These are phyloP conservation scores for Centropus bengalensis DNA, from an alignment of 2,113 vertebrate species.

Conservation along the genomic window DNA sequence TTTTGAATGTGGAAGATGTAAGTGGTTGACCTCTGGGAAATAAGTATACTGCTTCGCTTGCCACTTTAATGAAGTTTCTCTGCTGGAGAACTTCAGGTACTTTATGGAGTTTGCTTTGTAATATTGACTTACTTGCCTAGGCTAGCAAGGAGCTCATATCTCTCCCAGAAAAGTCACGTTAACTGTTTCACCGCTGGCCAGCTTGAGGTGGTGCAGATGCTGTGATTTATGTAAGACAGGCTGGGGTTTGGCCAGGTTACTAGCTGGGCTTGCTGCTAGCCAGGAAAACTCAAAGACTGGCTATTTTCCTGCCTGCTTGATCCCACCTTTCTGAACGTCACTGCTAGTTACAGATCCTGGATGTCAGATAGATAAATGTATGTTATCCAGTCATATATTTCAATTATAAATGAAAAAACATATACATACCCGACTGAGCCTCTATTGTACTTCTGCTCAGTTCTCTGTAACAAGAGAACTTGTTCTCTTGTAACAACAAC, in stretches of 20 bases:
- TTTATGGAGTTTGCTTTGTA: conserved; percentile 42
- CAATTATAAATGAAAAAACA: neutral
- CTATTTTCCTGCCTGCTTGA: neutral
- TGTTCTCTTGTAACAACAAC: too few species aligned
- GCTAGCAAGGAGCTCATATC: neutral
- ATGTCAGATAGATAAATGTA: neutral
- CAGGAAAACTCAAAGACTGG: neutral
- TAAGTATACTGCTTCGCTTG: neutral
- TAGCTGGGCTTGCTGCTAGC: neutral
- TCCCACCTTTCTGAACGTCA: neutral
- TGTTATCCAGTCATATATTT: neutral
- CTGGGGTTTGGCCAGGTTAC: neutral
- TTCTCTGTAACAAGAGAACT: conserved; percentile 15
- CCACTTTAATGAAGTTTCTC: conserved; percentile 43
- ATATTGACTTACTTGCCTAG: conserved; percentile 15
- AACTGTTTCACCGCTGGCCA: neutral
- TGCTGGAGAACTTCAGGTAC: neutral
- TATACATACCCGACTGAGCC: neutral
- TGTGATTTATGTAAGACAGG: neutral
- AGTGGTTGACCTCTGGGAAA: conserved; percentile 39
- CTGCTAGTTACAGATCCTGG: neutral
- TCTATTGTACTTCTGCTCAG: conserved; percentile 2
- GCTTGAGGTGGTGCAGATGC: neutral
- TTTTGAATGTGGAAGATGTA: conserved; percentile 28
- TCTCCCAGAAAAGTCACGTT: neutral